Conservation (phyloP, 2,113 vertebrate species). For the Charadrius vociferus region DNA sequence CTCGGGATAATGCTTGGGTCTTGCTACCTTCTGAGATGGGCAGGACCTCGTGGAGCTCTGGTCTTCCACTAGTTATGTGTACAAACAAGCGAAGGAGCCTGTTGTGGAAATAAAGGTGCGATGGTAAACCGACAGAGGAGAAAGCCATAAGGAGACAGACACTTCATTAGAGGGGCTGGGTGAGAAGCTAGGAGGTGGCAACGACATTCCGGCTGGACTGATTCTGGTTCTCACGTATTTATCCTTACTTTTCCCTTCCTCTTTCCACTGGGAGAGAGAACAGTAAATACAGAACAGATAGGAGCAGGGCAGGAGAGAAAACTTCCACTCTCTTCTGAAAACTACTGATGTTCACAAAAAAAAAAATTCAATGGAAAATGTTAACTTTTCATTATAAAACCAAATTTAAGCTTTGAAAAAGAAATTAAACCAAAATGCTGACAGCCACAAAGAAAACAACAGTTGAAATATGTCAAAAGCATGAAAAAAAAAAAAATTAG, state of each 20-base stretch:
- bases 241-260: background rate
- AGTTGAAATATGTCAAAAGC: background rate
- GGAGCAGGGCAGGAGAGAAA: background rate
- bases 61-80: background rate
- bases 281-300: background rate
- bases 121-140: background rate
- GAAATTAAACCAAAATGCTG: background rate
- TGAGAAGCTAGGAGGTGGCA: background rate
- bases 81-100: background rate
- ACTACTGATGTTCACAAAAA: background rate
- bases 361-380: background rate
- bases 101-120: background rate
- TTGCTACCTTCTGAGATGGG: background rate
- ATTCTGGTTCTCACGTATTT: background rate
- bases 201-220: background rate
- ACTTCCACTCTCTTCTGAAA: background rate
- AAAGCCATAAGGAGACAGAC: background rate
- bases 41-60: background rate
- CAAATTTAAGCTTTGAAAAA: background rate
- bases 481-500: background rate
- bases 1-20: background rate
- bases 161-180: background rate
- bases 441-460: background rate
- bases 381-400: background rate
- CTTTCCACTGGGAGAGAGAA: background rate